Conservation (phyloP, 2,113 vertebrate genomes). For the Amazona vittata region DNA sequence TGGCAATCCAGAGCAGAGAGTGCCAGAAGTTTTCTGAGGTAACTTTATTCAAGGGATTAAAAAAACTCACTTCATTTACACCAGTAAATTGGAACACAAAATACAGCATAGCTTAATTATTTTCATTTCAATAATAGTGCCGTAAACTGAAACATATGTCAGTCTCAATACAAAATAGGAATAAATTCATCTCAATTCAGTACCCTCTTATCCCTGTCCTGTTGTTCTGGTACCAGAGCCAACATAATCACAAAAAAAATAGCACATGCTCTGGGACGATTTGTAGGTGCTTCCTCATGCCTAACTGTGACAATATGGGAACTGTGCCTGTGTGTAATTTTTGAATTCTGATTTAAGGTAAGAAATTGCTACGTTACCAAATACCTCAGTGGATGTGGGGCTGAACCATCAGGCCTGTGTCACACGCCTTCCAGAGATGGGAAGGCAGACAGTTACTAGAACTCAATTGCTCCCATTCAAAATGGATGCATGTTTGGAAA, state of each 20-base stretch:
- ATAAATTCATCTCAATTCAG: not conserved
- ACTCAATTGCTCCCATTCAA: not conserved
- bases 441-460: not conserved
- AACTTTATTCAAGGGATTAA: not conserved
- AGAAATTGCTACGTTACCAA: not conserved
- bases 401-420: not conserved
- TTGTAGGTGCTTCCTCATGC: not conserved
- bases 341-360: not conserved
- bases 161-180: not conserved
- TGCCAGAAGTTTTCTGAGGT: not conserved
- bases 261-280: not conserved
- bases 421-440: not conserved
- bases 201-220: not conserved
- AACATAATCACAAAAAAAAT: not conserved
- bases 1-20: not conserved
- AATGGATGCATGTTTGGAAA: not conserved
- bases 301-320: not conserved
- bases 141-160: not conserved
- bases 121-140: not conserved
- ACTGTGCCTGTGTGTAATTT: not conserved
- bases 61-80: not conserved
- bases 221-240: not conserved
- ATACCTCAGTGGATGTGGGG: not conserved
- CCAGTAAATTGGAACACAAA: not conserved
- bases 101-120: not conserved